Evolutionary conservation across 1,140 invertebrate genomes (phyloP).

Genomic region (Arion vulgaris): DNA sequence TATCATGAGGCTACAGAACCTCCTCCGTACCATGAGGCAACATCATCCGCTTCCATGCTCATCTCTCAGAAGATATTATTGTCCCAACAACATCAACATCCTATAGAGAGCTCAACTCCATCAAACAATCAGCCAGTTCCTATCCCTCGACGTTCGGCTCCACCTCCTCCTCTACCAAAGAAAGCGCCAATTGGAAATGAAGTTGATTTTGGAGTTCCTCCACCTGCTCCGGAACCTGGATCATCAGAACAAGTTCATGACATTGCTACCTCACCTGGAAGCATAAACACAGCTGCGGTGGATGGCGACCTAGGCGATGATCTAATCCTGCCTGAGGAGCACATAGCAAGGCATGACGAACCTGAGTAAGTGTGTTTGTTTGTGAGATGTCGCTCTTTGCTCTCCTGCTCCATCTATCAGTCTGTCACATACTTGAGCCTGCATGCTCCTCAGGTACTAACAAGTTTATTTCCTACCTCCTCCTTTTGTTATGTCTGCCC

Average conservation of each 20-base stretch:
- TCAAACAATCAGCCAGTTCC: constrained; percentile 9
- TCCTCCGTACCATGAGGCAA: constrained; percentile 44
- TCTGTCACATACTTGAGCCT: too few relatives aligned
- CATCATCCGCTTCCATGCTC: constrained; percentile 29
- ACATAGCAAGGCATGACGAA: constrained; percentile 22
- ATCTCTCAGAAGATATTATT: constrained; percentile 17
- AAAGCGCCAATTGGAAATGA: constrained; percentile 5
- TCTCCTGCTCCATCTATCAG: too few relatives aligned
- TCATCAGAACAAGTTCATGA: constrained; percentile 33
- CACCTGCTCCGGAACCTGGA: constrained; percentile 43
- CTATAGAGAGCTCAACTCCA: neutral
- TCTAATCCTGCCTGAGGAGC: constrained; percentile 32
- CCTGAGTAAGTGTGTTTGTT: constrained; percentile 10
- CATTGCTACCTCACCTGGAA: neutral
- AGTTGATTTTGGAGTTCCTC: constrained; percentile 14
- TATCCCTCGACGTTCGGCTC: constrained; percentile 17
- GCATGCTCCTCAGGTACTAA: too few relatives aligned
- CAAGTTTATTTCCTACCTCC: too few relatives aligned
- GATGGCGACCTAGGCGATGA: constrained; percentile 12
- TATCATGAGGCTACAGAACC: constrained; percentile 43
- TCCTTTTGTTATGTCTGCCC: too few relatives aligned
- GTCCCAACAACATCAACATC: constrained; percentile 18
- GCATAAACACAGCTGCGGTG: neutral
- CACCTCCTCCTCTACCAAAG: constrained; percentile 21
- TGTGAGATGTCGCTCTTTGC: too few relatives aligned